phyloP scores from a whole-genome alignment of 2,888 invertebrate genomes.

The Cosmia pyralina region DNA sequence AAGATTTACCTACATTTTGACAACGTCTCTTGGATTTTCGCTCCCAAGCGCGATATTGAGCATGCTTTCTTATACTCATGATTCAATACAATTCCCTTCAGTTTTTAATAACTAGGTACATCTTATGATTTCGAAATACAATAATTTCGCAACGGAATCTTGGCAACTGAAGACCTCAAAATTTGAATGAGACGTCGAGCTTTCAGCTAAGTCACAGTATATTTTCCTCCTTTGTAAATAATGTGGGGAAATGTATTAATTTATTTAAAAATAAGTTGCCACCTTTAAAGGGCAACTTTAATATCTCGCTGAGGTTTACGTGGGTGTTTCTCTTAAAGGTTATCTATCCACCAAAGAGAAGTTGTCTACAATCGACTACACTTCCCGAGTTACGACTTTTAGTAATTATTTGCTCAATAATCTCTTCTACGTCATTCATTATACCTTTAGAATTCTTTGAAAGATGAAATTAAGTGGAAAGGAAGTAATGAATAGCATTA shows the following conservation, averaged over 20 bases:
- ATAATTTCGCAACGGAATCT: slow-evolving; percentile 24
- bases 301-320: slow-evolving; percentile 46
- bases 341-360: slow-evolving; percentile 8
- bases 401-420: not conserved
- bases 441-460: slow-evolving; percentile 10
- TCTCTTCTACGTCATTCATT: not conserved
- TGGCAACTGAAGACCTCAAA: slow-evolving; percentile 2
- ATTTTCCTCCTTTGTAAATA: slow-evolving; percentile 19
- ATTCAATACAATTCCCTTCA: slow-evolving; percentile 15
- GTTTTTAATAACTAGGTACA: slow-evolving; percentile 25
- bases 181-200: slow-evolving; percentile 19
- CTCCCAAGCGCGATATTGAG: slow-evolving; percentile 15
- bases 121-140: slow-evolving; percentile 22
- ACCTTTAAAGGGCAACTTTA: slow-evolving; percentile 68
- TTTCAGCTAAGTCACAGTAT: slow-evolving; percentile 21
- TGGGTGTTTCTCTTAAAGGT: slow-evolving; percentile 50
- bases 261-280: slow-evolving; percentile 44
- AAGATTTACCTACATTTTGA: not conserved
- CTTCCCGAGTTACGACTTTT: not conserved
- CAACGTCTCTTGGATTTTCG: slow-evolving; percentile 4
- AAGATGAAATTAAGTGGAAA: slow-evolving; percentile 20
- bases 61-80: slow-evolving; percentile 25
- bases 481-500: slow-evolving; percentile 34
- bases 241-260: slow-evolving; percentile 29
- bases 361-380: not conserved